Evolutionary conservation across 2,113 vertebrate species (phyloP), one percentile per base, ranked within the genome.

Genomic region (Ciconia boyciana): DNA sequence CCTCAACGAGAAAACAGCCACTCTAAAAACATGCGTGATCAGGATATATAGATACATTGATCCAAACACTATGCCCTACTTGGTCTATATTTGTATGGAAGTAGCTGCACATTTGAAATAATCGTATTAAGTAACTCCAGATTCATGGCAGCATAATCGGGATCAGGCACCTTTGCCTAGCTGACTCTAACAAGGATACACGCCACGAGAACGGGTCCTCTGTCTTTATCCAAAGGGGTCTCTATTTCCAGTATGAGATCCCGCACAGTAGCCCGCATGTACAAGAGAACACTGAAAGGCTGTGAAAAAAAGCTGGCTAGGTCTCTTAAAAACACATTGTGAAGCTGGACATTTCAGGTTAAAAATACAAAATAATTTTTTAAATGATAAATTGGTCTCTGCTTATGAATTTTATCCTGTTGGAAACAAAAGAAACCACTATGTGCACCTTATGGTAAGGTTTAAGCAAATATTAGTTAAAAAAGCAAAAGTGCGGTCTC

Each of bases 391-490:
- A 93, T 82, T 90, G 49, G 64, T 89, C 90, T 96, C 80, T 94
- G 83, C 87, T 95, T 96, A 93, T 93, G 95, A 92, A 90, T 90
- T 95, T 93, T 92, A 72, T 95, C 85, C 91, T 96, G 68, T 71
- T 96, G 93, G 94, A 97, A 96, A 97, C 91, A 96, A 97, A 95
- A 94, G 94, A 97, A 97, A 96, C 93, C 86, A 90, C 87, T 92
- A 93, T 87, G 79, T 93, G 83, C 89, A 94, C 95, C 87, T 97
- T 96, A 97, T 97, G 91, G 93, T 95, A 97, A 95, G 83, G 83
- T 96, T 98, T 97, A 97, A 97, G 97, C 72, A 98, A 97, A 98
- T 93, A 95, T 92, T 96, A 97, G 94, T 94, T 96, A 91, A 95
- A 97, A 94, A 95, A 94, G 84, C 86, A 96, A 94, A 96, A 97